phyloP scores from a whole-genome alignment of 1,140 invertebrate species.

The Diploscapter pachys region DNA sequence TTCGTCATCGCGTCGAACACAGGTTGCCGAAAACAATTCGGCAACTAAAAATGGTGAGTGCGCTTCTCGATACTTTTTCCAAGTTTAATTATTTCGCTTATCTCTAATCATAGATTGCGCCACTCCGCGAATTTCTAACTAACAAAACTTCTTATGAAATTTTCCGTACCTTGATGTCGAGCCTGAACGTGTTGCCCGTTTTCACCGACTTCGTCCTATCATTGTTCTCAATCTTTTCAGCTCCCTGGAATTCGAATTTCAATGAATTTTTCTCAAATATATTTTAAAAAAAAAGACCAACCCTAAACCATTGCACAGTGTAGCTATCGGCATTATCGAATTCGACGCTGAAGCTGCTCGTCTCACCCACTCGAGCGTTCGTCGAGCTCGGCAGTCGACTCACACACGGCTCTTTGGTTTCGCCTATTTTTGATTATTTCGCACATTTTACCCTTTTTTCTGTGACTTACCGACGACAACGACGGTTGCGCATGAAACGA shows the following conservation, averaged over 20 bases:
- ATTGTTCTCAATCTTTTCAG: constrained; percentile 63
- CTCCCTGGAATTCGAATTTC: constrained; percentile 56
- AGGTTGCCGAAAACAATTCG: no score
- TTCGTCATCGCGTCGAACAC: no score
- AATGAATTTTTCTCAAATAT: no score
- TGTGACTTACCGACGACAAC: constrained; percentile 69
- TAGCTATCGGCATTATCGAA: constrained; percentile 65
- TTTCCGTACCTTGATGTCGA: constrained; percentile 36
- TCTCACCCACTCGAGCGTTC: constrained; percentile 77
- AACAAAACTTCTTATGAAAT: no score
- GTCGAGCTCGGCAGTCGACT: constrained; percentile 81
- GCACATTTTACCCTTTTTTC: constrained; percentile 20
- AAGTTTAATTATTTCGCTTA: no score
- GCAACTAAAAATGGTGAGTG: no score
- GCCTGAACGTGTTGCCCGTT: constrained; percentile 39
- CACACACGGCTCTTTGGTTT: constrained; percentile 62
- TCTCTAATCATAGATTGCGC: no score
- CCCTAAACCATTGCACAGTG: constrained; percentile 38
- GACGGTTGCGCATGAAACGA: constrained; percentile 70
- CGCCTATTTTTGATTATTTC: neutral
- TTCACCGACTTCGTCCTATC: constrained; percentile 39
- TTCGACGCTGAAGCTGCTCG: constrained; percentile 75
- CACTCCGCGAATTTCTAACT: no score
- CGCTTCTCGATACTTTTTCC: no score
- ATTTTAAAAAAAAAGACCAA: no score